Percentiles rank a stretch among this genome's conserved stretches.
These are phyloP conservation scores for Hyles lineata DNA, from an alignment of 2,888 invertebrate genomes.

Conservation along the genomic window DNA sequence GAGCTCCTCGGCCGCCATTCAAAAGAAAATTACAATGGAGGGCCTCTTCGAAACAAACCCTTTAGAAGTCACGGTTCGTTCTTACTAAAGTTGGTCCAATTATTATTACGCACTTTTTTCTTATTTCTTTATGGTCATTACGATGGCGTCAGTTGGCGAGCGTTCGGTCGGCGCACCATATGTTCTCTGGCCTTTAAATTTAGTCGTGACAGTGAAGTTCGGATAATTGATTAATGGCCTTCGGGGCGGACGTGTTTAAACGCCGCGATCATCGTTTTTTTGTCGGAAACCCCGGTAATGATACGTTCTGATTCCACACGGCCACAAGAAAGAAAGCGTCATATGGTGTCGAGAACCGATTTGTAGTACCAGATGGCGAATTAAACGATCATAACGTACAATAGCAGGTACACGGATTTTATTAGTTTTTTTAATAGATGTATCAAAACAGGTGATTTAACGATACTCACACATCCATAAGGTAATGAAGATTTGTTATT, in stretches of 20 bases:
- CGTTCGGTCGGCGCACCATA: constrained; percentile 72
- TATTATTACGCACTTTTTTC: constrained; percentile 73
- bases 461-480: no score
- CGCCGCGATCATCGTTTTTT: constrained; percentile 72
- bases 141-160: constrained; percentile 79
- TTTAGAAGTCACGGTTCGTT: constrained; percentile 79
- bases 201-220: constrained; percentile 75
- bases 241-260: constrained; percentile 80
- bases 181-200: constrained; percentile 74
- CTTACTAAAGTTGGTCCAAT: constrained; percentile 78
- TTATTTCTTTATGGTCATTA: constrained; percentile 75
- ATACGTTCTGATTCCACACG: constrained; percentile 80
- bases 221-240: constrained; percentile 80
- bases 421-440: constrained; percentile 1
- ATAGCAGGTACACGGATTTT: neutral
- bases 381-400: constrained; percentile 9
- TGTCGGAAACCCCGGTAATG: constrained; percentile 76
- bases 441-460: neutral
- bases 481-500: no score
- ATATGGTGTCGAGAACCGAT: constrained; percentile 75
- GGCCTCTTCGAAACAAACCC: constrained; percentile 78
- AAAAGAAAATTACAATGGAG: constrained; percentile 80
- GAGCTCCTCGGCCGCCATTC: constrained; percentile 73
- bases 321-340: constrained; percentile 64
- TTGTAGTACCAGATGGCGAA: constrained; percentile 64